Conservation (phyloP, 1,140 invertebrate species). For the Drosophila santomea region DNA sequence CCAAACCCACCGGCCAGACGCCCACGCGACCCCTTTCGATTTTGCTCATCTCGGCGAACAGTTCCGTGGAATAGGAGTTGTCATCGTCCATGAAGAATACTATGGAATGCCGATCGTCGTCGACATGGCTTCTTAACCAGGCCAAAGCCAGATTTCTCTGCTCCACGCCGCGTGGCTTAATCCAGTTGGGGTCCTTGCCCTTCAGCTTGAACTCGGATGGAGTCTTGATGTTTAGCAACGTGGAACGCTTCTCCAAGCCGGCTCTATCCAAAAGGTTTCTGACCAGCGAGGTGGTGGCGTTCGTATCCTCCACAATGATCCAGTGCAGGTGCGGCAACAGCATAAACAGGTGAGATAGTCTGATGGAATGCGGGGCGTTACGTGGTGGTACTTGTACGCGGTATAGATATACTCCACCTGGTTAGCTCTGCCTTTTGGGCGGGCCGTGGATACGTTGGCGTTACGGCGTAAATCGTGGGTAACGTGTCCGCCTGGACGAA, state of each 20-base stretch:
- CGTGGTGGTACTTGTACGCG: constrained; percentile 8
- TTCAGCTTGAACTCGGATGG: constrained; percentile 89
- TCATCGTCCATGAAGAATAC: constrained; percentile 99
- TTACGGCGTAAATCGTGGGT: constrained; percentile 94
- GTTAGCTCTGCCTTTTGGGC: constrained; percentile 98
- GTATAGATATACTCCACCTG: constrained; percentile 85
- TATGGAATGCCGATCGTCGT: constrained; percentile 88
- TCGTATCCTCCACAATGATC: constrained; percentile 97
- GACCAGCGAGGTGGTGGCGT: constrained; percentile 91
- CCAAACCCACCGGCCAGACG: constrained; percentile 98
- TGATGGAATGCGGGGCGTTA: constrained; percentile 50
- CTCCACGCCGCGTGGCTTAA: constrained; percentile 96
- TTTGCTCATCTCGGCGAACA: constrained; percentile 89
- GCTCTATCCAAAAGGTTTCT: constrained; percentile 91
- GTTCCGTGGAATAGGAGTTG: constrained; percentile 91
- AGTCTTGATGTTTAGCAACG: constrained; percentile 83
- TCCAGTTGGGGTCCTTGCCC: constrained; percentile 92
- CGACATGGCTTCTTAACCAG: constrained; percentile 92
- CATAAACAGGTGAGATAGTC: constrained; percentile 95
- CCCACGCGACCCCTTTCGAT: constrained; percentile 91
- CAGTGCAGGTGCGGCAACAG: constrained; percentile 96
- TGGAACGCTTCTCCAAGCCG: constrained; percentile 67
- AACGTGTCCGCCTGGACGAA: constrained; percentile 85
- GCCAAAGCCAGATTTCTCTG: constrained; percentile 95
- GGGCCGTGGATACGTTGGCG: constrained; percentile 94